These are phyloP conservation scores for Meandrusa payeni DNA, from an alignment of 2,888 invertebrate genomes.

Conservation along the genomic window DNA sequence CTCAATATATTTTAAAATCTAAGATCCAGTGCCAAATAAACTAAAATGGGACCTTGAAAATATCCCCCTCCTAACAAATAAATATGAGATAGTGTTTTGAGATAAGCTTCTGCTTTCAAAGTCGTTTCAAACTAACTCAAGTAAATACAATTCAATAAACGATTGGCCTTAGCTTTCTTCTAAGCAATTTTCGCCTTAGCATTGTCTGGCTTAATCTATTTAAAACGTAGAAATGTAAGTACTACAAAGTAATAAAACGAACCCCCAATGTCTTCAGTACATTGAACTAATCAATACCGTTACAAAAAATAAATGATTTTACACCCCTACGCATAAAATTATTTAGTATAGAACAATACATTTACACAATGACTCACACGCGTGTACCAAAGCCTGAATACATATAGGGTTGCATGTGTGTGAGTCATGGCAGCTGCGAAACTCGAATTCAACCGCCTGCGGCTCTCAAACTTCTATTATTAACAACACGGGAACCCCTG, in stretches of 20 bases:
- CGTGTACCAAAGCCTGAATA: slow-evolving; percentile 32
- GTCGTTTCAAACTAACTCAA: no score
- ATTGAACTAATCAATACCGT: slow-evolving; percentile 22
- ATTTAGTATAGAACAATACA: slow-evolving; percentile 31
- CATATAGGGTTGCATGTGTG: slow-evolving; percentile 34
- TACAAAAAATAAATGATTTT: slow-evolving; percentile 23
- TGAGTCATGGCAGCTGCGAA: slow-evolving; percentile 71
- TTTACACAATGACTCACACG: slow-evolving; percentile 33
- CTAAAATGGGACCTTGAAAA: no score
- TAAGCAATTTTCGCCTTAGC: no score
- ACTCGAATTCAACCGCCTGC: slow-evolving; percentile 58
- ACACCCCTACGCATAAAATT: slow-evolving; percentile 35
- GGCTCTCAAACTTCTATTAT: slow-evolving; percentile 67
- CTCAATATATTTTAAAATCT: no score
- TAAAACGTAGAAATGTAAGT: no score
- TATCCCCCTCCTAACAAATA: no score
- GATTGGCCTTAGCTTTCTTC: no score
- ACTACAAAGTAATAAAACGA: slow-evolving; percentile 8
- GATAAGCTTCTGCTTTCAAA: no score
- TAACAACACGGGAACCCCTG: slow-evolving; percentile 32
- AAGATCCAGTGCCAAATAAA: no score
- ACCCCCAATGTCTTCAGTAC: slow-evolving; percentile 15
- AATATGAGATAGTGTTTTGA: no score
- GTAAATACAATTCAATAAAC: no score
- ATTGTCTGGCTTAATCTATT: no score